Base-by-base conservation (phyloP, 2,888 invertebrate species). In the Ischnura elegans region DNA sequence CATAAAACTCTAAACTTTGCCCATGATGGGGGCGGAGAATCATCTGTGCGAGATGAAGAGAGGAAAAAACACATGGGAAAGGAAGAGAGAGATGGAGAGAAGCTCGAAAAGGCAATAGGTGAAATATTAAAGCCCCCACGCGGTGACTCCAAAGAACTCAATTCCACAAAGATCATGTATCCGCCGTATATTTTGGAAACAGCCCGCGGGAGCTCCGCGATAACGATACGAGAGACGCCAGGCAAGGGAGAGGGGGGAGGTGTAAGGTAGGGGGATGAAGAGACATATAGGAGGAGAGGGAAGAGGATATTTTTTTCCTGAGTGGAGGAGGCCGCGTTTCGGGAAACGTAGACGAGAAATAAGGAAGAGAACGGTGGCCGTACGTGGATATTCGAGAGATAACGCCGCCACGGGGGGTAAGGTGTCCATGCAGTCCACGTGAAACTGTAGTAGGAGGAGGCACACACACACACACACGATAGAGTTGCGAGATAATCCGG, bases 181-280 rank as follows among this genome's bases (percentile, higher is more conserved):
- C 76, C 76, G 36, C 36, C 76, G 36, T 76, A 76, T 76, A 76
- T 76, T 76, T 76, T 36, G 76, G 76, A 76, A 76, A 76, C 76
- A 76, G 76, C 29, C 36, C 76, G 76, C 36, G 36, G 36, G 76
- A 21, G 76, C 29, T 29, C 29, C 25, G 76, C 36, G 36, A 76
- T 76, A 76, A 76, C 76, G 76, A 76, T 61, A 61, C 61, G 61
- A 61, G 61, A 21, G 25, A 51, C 51, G 6, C 47, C 47, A 6
- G n/a, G n/a, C 3, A 10, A 25, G n/a, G n/a, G 5, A 61, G n/a
- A 61, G 1, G n/a, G n/a, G 6, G 61, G 61, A 2, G 61, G n/a
- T 25, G 51, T 4, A 5, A n/a, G 6, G 61, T 2, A 25, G 61
- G 1, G 51, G 10, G 51, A 19, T 19, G 51, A 51, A 51, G 51